Evolutionary conservation across 2,888 invertebrate species (phyloP).

Genomic region (Pristionchus entomophagus): DNA sequence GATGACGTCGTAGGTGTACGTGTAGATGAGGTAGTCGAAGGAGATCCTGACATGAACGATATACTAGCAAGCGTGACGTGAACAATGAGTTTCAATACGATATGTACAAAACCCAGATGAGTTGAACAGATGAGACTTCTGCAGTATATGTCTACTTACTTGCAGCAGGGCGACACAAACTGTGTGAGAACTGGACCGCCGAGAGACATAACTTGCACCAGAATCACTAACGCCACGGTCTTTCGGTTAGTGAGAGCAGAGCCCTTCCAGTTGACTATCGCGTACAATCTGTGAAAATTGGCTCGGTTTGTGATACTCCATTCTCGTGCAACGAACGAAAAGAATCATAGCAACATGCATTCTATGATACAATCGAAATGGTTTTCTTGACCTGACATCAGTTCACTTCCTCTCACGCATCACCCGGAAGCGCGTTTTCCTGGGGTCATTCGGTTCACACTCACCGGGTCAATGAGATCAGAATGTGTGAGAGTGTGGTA

Average conservation of each 20-base stretch:
- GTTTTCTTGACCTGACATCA: no score
- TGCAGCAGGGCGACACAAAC: slow-evolving; percentile 57
- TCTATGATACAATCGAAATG: not conserved
- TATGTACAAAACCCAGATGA: not conserved
- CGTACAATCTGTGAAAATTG: slow-evolving; percentile 50
- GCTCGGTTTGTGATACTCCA: no score
- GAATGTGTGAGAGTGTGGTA: slow-evolving; percentile 57
- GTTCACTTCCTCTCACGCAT: no score
- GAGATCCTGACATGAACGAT: slow-evolving; percentile 53
- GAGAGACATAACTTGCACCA: slow-evolving; percentile 53
- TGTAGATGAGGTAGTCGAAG: slow-evolving; percentile 53
- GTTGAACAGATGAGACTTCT: no score
- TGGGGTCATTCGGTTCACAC: not conserved
- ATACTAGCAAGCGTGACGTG: no score
- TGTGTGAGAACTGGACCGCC: slow-evolving; percentile 54
- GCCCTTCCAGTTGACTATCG: slow-evolving; percentile 52
- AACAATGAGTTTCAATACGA: not conserved
- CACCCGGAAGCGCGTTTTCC: no score
- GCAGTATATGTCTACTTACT: no score
- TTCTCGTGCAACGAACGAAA: no score
- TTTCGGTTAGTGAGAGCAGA: slow-evolving; percentile 52
- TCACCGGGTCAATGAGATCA: slow-evolving; percentile 54
- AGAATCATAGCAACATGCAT: no score
- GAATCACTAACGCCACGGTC: slow-evolving; percentile 45
- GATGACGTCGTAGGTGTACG: slow-evolving; percentile 54